Percentiles rank a stretch among this genome's conserved stretches.
Evolutionary conservation across 2,797 vertebrate genomes (phyloP).

Genomic region (Zenarchopterus dispar): DNA sequence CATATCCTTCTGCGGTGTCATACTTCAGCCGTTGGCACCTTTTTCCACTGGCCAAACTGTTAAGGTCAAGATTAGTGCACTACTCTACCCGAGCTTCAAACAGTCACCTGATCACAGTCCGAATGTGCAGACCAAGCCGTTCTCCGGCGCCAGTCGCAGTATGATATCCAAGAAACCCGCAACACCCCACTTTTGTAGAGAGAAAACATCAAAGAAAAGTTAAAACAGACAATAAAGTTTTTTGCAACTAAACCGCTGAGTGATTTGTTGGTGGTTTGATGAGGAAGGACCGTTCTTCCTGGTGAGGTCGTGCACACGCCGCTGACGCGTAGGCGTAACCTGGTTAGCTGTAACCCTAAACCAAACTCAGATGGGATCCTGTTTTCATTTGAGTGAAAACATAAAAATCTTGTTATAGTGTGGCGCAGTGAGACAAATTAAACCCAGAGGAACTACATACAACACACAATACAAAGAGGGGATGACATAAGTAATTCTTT

Average conservation of each 20-base stretch:
- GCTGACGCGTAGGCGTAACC: too few species aligned
- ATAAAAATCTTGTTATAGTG: too few species aligned
- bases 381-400: too few species aligned
- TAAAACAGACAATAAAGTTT: conserved; percentile 79
- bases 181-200: conserved; percentile 76
- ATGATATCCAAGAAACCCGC: conserved; percentile 51
- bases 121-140: conserved; percentile 49
- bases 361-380: too few species aligned
- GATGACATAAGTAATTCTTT: too few species aligned
- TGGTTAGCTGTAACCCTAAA: too few species aligned
- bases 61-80: conserved; percentile 56
- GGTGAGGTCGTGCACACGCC: too few species aligned
- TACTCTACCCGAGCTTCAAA: conserved; percentile 67
- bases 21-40: conserved; percentile 50
- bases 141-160: conserved; percentile 50
- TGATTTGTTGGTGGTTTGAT: too few species aligned
- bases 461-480: too few species aligned
- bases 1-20: conserved; percentile 59
- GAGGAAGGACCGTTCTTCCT: too few species aligned
- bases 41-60: conserved; percentile 31
- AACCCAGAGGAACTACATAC: too few species aligned
- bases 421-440: too few species aligned
- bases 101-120: conserved; percentile 59
- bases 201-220: conserved; percentile 63
- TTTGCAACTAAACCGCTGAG: conserved; percentile 61